Evolutionary conservation across 1,140 invertebrate genomes (phyloP).

Genomic region (Diabrotica virgifera): DNA sequence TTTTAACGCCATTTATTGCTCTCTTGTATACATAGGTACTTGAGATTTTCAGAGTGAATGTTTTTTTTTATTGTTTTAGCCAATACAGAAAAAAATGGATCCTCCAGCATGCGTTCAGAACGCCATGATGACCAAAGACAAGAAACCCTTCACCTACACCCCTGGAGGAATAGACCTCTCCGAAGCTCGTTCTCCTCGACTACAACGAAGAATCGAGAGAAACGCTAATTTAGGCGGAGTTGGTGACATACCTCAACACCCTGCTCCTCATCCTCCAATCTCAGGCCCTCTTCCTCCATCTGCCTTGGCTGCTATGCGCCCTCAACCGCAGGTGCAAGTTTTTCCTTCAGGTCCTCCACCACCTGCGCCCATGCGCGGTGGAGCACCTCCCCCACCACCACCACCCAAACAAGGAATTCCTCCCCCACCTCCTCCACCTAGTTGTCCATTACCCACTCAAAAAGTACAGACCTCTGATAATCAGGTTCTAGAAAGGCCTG

Average conservation of each 20-base stretch:
- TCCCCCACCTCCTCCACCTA: constrained; percentile 56
- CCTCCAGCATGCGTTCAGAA: constrained; percentile 87
- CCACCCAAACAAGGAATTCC: constrained; percentile 49
- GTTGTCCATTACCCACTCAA: constrained; percentile 50
- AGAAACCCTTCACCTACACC: constrained; percentile 93
- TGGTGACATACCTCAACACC: constrained; percentile 47
- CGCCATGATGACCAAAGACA: constrained; percentile 93
- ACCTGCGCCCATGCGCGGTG: constrained; percentile 40
- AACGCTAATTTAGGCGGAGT: constrained; percentile 63
- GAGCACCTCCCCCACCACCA: constrained; percentile 41
- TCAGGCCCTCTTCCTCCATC: constrained; percentile 51
- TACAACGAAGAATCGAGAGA: constrained; percentile 74
- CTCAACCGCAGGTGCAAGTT: constrained; percentile 68
- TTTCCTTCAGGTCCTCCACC: constrained; percentile 60
- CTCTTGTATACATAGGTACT: too few species aligned
- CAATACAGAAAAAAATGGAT: constrained; percentile 50
- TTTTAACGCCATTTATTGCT: too few species aligned
- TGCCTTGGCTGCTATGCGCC: constrained; percentile 56
- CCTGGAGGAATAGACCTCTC: constrained; percentile 87
- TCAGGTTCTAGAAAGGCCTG: constrained; percentile 54
- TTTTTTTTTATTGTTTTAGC: not conserved
- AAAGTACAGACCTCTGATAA: constrained; percentile 48
- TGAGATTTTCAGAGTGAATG: not conserved
- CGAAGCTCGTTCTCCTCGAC: constrained; percentile 84
- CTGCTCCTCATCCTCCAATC: constrained; percentile 44